These are phyloP conservation scores for Magallana ariakensis DNA, from an alignment of 1,140 invertebrate species.

Conservation along the genomic window DNA sequence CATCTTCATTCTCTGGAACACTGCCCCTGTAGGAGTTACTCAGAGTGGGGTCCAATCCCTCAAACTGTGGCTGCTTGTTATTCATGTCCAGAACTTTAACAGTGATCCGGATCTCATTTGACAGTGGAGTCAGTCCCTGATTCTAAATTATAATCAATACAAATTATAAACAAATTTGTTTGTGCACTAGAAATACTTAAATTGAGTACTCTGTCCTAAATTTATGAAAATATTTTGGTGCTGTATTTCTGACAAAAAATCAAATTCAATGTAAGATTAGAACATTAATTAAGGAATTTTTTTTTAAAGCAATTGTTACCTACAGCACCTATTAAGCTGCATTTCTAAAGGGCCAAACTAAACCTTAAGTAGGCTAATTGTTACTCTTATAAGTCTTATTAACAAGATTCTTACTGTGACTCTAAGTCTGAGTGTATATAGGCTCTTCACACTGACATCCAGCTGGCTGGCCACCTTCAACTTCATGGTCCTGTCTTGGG, in stretches of 20 bases:
- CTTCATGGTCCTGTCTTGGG: slow-evolving; percentile 59
- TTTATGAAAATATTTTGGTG: neutral
- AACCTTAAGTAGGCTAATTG: too few relatives aligned
- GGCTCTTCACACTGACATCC: slow-evolving; percentile 65
- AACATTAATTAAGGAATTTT: too few relatives aligned
- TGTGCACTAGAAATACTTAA: neutral
- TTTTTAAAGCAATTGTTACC: too few relatives aligned
- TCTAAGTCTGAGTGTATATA: slow-evolving; percentile 65
- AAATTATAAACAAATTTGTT: neutral
- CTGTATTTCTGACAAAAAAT: neutral
- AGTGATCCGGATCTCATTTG: slow-evolving; percentile 66
- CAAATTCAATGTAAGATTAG: too few relatives aligned
- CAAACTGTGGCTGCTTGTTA: slow-evolving; percentile 70
- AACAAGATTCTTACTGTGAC: slow-evolving; percentile 63
- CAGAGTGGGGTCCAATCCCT: slow-evolving; percentile 62
- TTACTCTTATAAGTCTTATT: too few relatives aligned
- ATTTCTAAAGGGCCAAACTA: too few relatives aligned
- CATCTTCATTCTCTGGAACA: slow-evolving; percentile 68
- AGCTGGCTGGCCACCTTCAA: slow-evolving; percentile 62
- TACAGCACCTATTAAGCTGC: too few relatives aligned
- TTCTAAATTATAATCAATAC: slow-evolving; percentile 67
- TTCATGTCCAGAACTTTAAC: slow-evolving; percentile 71
- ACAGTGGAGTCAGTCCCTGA: slow-evolving; percentile 65
- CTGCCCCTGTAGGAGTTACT: slow-evolving; percentile 69
- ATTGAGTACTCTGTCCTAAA: neutral